phyloP scores from a whole-genome alignment of 2,113 vertebrate species.

The Sapayoa aenigma region DNA sequence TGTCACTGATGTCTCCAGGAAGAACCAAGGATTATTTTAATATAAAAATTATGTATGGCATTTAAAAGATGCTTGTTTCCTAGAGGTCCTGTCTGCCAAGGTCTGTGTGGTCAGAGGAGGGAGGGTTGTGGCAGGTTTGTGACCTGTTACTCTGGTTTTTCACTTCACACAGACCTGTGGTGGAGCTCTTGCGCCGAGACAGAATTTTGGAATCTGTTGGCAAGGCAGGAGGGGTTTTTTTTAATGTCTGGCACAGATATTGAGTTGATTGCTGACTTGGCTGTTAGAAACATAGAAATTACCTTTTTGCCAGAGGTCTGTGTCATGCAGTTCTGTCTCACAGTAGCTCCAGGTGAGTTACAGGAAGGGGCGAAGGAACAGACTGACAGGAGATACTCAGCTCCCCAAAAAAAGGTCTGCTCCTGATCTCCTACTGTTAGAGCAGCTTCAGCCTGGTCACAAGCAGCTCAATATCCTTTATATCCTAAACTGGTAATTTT shows the following conservation, averaged over 20 bases:
- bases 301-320: not conserved
- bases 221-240: not conserved
- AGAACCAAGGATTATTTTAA: not conserved
- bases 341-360: not conserved
- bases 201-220: not conserved
- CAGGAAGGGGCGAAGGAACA: not conserved
- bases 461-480: not conserved
- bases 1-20: not conserved
- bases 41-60: not conserved
- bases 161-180: not conserved
- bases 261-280: not conserved
- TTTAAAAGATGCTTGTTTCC: not conserved
- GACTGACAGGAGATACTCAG: not conserved
- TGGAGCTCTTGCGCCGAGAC: not conserved
- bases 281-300: not conserved
- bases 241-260: not conserved
- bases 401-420: not conserved
- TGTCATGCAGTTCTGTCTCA: not conserved
- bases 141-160: not conserved
- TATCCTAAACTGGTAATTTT: not conserved
- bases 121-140: not conserved
- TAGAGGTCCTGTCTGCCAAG: not conserved
- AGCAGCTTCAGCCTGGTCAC: not conserved
- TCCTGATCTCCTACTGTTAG: not conserved
- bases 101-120: not conserved